Percentiles rank a stretch among this genome's conserved stretches.
Conservation (phyloP, 2,113 vertebrate species). For the Hydrolagus affinis region DNA sequence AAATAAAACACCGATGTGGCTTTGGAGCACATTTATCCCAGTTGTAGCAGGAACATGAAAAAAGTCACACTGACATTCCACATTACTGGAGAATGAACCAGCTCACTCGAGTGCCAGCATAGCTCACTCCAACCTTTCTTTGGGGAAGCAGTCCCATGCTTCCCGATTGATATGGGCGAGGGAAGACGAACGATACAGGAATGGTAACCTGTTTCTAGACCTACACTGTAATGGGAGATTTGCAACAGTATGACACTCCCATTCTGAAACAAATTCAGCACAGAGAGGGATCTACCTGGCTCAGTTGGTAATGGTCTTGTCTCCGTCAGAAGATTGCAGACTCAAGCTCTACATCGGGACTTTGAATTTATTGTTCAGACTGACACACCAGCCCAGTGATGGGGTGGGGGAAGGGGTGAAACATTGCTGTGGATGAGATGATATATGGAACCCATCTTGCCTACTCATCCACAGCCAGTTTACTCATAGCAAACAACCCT, state of each 20-base stretch:
- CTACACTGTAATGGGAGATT: not conserved
- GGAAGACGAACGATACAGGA: no score
- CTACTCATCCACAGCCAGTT: no score
- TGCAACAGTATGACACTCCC: not conserved
- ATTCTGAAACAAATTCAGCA: not conserved
- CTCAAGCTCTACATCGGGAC: no score
- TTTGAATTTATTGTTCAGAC: no score
- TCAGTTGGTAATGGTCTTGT: no score
- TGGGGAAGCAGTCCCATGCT: not conserved
- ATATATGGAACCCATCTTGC: not conserved
- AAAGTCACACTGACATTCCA: conserved; percentile 16
- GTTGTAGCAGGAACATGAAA: not conserved
- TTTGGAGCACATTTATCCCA: conserved; percentile 12
- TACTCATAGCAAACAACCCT: no score
- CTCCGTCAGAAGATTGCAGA: no score
- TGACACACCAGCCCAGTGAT: no score
- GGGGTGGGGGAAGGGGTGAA: no score
- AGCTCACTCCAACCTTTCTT: not conserved
- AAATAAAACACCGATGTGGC: conserved; percentile 11
- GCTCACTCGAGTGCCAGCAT: not conserved
- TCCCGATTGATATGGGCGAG: not conserved
- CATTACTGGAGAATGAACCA: conserved; percentile 1
- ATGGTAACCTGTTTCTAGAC: not conserved
- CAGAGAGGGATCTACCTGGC: no score
- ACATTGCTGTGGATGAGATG: no score